Evolutionary conservation across 2,888 invertebrate species (phyloP).

Genomic region (Polymixis flavicincta): DNA sequence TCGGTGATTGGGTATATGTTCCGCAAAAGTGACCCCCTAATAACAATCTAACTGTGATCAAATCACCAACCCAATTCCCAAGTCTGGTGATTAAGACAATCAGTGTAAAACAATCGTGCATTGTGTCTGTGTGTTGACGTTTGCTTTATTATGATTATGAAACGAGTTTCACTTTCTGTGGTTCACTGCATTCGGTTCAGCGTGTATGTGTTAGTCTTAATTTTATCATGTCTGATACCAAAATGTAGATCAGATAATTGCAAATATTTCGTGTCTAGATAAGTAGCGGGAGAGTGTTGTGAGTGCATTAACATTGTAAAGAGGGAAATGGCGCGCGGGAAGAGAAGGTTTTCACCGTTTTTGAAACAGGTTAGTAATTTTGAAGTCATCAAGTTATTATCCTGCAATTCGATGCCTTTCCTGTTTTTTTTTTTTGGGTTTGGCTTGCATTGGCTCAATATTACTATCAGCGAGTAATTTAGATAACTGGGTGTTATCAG

Average conservation of each 20-base stretch:
- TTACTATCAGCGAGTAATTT: not conserved
- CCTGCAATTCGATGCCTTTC: not conserved
- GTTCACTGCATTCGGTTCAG: not conserved
- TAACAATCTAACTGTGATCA: not conserved
- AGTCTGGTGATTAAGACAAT: not conserved
- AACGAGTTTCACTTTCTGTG: not conserved
- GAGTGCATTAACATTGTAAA: not conserved
- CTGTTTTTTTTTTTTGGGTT: not conserved
- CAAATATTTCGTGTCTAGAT: slow-evolving; percentile 28
- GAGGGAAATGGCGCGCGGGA: slow-evolving; percentile 25
- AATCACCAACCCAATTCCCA: not conserved
- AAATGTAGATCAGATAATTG: slow-evolving; percentile 37
- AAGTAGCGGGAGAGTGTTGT: not conserved
- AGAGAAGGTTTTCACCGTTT: slow-evolving; percentile 46
- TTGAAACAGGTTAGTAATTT: slow-evolving; percentile 47
- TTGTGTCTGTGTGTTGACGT: not conserved
- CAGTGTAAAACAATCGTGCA: not conserved
- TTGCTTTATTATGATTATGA: not conserved
- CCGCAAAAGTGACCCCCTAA: not conserved
- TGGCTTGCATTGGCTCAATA: not conserved
- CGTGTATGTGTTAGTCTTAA: slow-evolving; percentile 21
- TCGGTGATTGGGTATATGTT: not conserved
- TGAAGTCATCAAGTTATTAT: not conserved
- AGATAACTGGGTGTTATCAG: slow-evolving; percentile 19
- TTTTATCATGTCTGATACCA: slow-evolving; percentile 50